These are phyloP conservation scores for Arrhamphus sclerolepis DNA, from an alignment of 2,797 vertebrate genomes.

Conservation along the genomic window DNA sequence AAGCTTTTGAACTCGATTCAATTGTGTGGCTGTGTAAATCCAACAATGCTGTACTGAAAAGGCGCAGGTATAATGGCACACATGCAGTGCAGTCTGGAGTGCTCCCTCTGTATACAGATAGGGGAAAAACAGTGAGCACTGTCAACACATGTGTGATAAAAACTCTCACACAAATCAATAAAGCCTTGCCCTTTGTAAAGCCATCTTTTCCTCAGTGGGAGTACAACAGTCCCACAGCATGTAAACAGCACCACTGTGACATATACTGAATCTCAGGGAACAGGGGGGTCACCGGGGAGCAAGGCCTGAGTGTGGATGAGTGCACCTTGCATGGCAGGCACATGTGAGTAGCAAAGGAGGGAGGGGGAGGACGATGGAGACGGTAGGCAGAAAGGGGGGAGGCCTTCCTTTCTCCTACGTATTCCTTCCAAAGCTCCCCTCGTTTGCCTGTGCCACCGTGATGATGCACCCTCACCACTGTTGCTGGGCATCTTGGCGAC, in stretches of 20 bases:
- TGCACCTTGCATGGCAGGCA: conserved; percentile 61
- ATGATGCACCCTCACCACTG: conserved; percentile 65
- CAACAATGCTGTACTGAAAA: conserved; percentile 8
- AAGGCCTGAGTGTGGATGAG: conserved; percentile 57
- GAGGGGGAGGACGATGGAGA: conserved; percentile 2
- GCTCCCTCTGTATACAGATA: conserved; percentile 21
- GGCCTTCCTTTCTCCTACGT: conserved; percentile 31
- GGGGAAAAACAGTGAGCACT: not conserved
- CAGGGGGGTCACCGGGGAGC: conserved; percentile 65
- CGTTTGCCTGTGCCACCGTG: conserved; percentile 42
- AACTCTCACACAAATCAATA: conserved; percentile 80
- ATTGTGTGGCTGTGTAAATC: not conserved
- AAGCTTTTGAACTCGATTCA: conserved; percentile 20
- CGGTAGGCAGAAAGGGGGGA: conserved; percentile 5
- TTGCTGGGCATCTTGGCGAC: conserved; percentile 77
- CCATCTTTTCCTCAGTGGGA: conserved; percentile 66
- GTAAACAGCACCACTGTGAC: conserved; percentile 63
- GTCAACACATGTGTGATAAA: conserved; percentile 56
- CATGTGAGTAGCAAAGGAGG: conserved; percentile 32
- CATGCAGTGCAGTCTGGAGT: not conserved
- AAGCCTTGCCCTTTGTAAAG: conserved; percentile 68
- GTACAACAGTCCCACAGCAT: conserved; percentile 66
- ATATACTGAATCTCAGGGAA: conserved; percentile 61
- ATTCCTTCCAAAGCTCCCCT: conserved; percentile 34
- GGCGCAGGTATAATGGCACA: conserved; percentile 2